Conservation (phyloP, 2,113 vertebrate species). For the Crocuta crocuta region DNA sequence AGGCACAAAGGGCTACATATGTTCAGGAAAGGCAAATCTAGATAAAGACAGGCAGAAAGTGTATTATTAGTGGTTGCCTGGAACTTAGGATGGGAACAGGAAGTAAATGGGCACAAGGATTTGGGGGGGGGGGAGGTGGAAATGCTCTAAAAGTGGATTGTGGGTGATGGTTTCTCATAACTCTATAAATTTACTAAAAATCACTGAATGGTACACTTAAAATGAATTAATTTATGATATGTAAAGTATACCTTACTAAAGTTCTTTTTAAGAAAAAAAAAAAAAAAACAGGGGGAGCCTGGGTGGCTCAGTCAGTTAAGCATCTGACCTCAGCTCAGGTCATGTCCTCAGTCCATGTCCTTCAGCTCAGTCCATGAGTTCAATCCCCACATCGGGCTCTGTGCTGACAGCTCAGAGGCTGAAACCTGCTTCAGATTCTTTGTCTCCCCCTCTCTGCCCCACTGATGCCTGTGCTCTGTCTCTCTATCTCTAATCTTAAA, state of each 20-base stretch:
- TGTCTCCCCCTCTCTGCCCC: no score
- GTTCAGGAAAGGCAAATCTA: neutral
- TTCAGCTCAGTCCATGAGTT: no score
- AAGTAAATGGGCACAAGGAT: neutral
- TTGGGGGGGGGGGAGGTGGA: neutral
- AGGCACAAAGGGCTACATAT: neutral
- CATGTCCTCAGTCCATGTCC: no score
- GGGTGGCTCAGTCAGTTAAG: no score
- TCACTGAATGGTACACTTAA: neutral
- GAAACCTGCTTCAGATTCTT: no score
- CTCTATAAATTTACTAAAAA: slow-evolving; percentile 17
- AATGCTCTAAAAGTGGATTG: slow-evolving; percentile 29
- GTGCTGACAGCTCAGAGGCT: no score
- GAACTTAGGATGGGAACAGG: neutral
- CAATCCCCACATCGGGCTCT: no score
- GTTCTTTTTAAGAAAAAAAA: neutral
- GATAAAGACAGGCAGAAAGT: neutral
- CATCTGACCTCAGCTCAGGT: no score
- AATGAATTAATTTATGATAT: neutral
- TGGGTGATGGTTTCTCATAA: neutral
- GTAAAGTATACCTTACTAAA: slow-evolving; percentile 1
- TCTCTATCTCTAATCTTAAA: no score
- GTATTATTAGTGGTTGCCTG: neutral
- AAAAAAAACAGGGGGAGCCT: no score
- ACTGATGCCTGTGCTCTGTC: no score